phyloP scores from a whole-genome alignment of 2,888 invertebrate genomes.

The Ommatoiulus sabulosus region DNA sequence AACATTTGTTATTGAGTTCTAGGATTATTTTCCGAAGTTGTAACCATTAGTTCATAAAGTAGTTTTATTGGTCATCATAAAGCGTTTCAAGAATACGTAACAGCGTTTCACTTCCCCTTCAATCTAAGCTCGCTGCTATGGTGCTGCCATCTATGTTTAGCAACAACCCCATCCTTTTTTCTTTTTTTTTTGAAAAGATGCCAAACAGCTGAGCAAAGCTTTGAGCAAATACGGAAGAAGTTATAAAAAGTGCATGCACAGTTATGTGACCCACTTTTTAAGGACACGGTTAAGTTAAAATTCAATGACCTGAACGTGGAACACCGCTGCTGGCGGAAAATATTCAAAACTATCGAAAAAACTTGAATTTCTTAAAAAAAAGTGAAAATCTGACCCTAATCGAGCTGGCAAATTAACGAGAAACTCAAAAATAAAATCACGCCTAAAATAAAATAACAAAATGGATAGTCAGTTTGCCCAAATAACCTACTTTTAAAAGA shows the following conservation, averaged over 20 bases:
- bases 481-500: neutral
- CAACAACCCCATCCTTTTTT: too few relatives aligned
- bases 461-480: neutral
- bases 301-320: neutral
- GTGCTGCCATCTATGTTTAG: too few relatives aligned
- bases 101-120: too few relatives aligned
- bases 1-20: too few relatives aligned
- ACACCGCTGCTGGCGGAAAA: neutral
- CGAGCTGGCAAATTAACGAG: neutral
- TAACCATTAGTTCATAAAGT: too few relatives aligned
- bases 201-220: neutral
- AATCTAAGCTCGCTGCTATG: too few relatives aligned
- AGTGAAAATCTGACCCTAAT: slow-evolving; percentile 31
- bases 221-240: slow-evolving; percentile 10
- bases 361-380: neutral
- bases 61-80: too few relatives aligned
- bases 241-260: neutral
- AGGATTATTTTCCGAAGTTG: too few relatives aligned
- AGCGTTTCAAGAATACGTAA: too few relatives aligned
- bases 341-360: neutral
- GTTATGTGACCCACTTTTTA: neutral
- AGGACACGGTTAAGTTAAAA: neutral
- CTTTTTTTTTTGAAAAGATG: too few relatives aligned
- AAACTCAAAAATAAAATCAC: too few relatives aligned
- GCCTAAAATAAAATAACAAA: neutral